Base-by-base conservation (phyloP, 2,888 invertebrate genomes). In the Masnerella sp. region DNA sequence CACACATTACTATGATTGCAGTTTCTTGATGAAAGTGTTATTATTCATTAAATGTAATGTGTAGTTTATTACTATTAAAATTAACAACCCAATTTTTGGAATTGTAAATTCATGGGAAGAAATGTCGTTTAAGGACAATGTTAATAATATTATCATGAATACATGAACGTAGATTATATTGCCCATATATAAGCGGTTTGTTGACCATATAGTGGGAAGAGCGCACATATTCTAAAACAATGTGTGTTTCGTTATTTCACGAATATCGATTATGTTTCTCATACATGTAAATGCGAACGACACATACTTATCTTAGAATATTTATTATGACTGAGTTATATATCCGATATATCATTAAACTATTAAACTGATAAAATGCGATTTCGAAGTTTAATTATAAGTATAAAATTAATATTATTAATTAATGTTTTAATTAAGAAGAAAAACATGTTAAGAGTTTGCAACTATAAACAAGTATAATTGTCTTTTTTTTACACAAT, bases 261-360 rank as follows among this genome's bases (percentile, higher is more conserved):
- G 17, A 9, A 40, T 54, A 54, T 40, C 9, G 40, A 54, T 40
- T 54, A 40, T 54, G 36, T 52, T 52, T 52, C 52, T 51, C 25
- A 38, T 51, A 51, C 14, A 36, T 22, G 51, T 34, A 36, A 15
- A 22, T 51, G n/a, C n/a, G n/a, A n/a, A n/a, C n/a, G n/a, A n/a
- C n/a, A n/a, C n/a, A n/a, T n/a, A n/a, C n/a, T n/a, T n/a, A n/a
- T n/a, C n/a, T n/a, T n/a, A n/a, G n/a, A 2, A 34, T 32, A 15
- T 20, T 4, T 12, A 34, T 25, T 14, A 36, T 51, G 14, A 3
- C 5, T n/a, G n/a, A 9, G 11, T 12, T 20, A 20, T 49, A 32
- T 25, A 1, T 34, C 7, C 32, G 3, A 7, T 17, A 47, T 47
- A 20, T 38, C n/a, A n/a, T n/a, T n/a, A n/a, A n/a, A n/a, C n/a